Conservation (phyloP, 2,113 vertebrate genomes). For the Rhodinocichla rosea region DNA sequence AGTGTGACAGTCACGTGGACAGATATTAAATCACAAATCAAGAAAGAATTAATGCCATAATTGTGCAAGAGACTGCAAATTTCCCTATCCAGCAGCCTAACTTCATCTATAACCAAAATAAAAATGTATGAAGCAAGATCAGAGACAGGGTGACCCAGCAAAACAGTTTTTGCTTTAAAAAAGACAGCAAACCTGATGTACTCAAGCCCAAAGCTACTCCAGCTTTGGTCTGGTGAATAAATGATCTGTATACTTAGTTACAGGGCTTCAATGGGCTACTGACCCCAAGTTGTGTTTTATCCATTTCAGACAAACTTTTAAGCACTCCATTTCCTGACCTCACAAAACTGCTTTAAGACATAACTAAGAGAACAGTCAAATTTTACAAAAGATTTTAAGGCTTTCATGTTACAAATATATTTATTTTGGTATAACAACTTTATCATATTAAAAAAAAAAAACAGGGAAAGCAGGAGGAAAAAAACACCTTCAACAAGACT, state of each 20-base stretch:
- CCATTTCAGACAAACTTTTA: not conserved
- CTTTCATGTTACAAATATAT: not conserved
- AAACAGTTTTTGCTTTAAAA: not conserved
- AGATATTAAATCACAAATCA: not conserved
- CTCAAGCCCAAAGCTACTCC: not conserved
- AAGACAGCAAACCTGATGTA: not conserved
- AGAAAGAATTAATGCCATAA: not conserved
- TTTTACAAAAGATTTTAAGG: not conserved
- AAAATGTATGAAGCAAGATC: not conserved
- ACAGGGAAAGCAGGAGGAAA: not conserved
- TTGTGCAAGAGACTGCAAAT: not conserved
- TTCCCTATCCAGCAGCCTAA: not conserved
- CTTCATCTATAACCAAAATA: not conserved
- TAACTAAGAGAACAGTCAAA: not conserved
- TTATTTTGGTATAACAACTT: not conserved
- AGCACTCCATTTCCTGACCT: not conserved
- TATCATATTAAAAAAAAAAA: not conserved
- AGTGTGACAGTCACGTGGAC: not conserved
- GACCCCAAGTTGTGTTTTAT: not conserved
- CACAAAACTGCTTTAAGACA: not conserved
- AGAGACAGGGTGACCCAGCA: not conserved
- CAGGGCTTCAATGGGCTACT: not conserved
- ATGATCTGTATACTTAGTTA: not conserved
- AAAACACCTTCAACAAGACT: not conserved
- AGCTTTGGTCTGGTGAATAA: not conserved